Evolutionary conservation across 2,888 invertebrate genomes (phyloP), one percentile per base, ranked within the genome.

Genomic region (Drosophila melanosoma): DNA sequence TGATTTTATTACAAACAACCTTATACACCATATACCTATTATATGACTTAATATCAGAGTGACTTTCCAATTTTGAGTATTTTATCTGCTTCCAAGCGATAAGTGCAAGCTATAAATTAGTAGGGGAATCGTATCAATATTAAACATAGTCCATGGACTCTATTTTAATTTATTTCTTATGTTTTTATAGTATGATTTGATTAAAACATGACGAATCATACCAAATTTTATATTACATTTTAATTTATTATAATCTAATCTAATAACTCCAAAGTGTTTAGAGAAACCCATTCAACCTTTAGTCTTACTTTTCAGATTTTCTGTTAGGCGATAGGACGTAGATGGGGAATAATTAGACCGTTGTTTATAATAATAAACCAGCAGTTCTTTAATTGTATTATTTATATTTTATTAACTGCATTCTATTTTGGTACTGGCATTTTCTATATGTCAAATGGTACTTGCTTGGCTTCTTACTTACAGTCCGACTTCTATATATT

Each of bases 401-500:
- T 67, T 61, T 54, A 3, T 32, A 33, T 42, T 69, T 45, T 33
- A 23, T 49, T 17, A 29, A 51, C 29, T 52, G 32, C 45, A 52
- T 42, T 63, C n/a, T 42, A 26, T 66, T 51, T 61, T 53, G 23
- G 45, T 23, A 51, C 58, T 49, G 69, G 36, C 48, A 49, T 36
- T 65, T 77, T 40, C 66, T 42, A 38, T 54, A 52, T 42, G 33
- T 12, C 53, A 51, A 32, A 42, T 52, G 45, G 12, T n/a, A 79
- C 70, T 69, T 77, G 17, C 4, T 29, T 58, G 69, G 76, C 76
- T 79, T 79, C 79, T 62, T 42, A 12, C 26, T 4, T 35, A n/a
- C 52, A 12, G 20, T 6, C 29, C n/a, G n/a, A 29, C 8, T 38
- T 56, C 3, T 38, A 15, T 26, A n/a, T 35, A 26, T 45, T 17